These are phyloP conservation scores for Phyto melanocephala DNA, from an alignment of 2,888 invertebrate genomes.

Conservation along the genomic window DNA sequence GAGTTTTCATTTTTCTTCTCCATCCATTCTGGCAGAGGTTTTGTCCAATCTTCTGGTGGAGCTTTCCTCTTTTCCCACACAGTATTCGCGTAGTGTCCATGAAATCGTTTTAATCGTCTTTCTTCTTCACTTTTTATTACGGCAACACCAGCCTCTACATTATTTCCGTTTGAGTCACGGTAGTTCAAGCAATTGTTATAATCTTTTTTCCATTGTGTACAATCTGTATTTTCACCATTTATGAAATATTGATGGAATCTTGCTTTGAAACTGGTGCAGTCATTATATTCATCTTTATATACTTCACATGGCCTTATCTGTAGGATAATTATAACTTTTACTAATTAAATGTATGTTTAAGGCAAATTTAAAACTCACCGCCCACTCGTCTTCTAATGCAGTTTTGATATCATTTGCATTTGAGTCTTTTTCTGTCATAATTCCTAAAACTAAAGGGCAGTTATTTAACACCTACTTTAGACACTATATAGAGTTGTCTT, in stretches of 20 bases:
- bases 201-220: conserved; percentile 89
- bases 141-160: conserved; percentile 83
- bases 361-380: conserved; percentile 68
- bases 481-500: too few species aligned
- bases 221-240: conserved; percentile 86
- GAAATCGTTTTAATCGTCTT: conserved; percentile 83
- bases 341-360: too few species aligned
- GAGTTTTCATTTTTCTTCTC: conserved; percentile 83
- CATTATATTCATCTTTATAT: conserved; percentile 90
- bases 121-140: conserved; percentile 86
- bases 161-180: conserved; percentile 80
- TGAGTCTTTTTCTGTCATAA: conserved; percentile 50
- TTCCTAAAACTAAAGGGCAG: conserved; percentile 2
- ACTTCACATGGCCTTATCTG: conserved; percentile 88
- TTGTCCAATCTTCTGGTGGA: conserved; percentile 91
- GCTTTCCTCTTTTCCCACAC: conserved; percentile 87
- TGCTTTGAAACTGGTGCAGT: conserved; percentile 86
- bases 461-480: conserved; percentile 48
- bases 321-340: too few species aligned
- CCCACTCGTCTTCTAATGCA: conserved; percentile 71
- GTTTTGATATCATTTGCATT: conserved; percentile 17
- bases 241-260: conserved; percentile 93
- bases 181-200: conserved; percentile 87
- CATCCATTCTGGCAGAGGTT: conserved; percentile 88
- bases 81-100: conserved; percentile 85